Conservation (phyloP, 2,797 vertebrate genomes). For the Echiichthys vipera region DNA sequence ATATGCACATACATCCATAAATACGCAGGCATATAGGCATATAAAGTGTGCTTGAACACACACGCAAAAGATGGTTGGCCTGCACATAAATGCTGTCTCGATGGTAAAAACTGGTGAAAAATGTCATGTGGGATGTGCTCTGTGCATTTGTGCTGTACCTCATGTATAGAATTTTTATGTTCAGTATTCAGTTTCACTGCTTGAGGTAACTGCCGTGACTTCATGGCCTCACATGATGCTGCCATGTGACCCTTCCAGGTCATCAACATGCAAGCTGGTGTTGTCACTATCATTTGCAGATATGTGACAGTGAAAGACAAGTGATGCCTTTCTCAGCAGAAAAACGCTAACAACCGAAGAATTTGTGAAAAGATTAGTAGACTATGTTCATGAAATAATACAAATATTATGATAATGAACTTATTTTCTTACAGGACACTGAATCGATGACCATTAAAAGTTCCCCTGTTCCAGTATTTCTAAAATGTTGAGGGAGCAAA, state of each 20-base stretch:
- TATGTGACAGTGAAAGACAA: neutral
- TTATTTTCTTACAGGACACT: neutral
- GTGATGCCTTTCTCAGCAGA: neutral
- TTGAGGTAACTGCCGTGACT: constrained; percentile 23
- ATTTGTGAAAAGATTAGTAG: neutral
- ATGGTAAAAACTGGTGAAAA: constrained; percentile 29
- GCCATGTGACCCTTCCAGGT: constrained; percentile 42
- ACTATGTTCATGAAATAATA: neutral
- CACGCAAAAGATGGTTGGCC: constrained; percentile 34
- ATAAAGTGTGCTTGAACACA: constrained; percentile 26
- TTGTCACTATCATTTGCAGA: constrained; percentile 41
- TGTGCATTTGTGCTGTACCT: constrained; percentile 31
- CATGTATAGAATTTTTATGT: constrained; percentile 40
- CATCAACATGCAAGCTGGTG: constrained; percentile 23
- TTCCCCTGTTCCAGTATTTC: no score
- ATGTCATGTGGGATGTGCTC: constrained; percentile 43
- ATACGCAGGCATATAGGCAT: constrained; percentile 29
- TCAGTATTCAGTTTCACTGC: constrained; percentile 16
- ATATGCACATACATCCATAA: constrained; percentile 36
- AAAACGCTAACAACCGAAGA: neutral
- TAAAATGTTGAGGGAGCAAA: no score
- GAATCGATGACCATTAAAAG: neutral
- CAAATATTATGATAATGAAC: neutral
- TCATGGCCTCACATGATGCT: constrained; percentile 41
- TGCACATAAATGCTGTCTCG: constrained; percentile 9